These are phyloP conservation scores for Acronicta leporina DNA, from an alignment of 2,888 invertebrate species.

Conservation along the genomic window DNA sequence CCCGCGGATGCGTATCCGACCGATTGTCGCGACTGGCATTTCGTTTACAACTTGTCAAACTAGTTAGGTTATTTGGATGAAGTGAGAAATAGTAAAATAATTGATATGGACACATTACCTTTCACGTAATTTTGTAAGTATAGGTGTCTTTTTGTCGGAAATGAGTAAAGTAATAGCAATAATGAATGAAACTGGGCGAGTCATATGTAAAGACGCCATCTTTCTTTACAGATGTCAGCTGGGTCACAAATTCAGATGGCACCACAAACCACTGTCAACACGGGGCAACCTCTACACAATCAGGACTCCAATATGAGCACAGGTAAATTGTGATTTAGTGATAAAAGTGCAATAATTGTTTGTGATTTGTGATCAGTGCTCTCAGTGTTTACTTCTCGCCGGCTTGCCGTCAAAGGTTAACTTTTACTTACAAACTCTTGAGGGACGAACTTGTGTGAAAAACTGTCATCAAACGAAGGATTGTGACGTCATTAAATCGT, in stretches of 20 bases:
- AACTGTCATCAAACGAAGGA: slow-evolving; percentile 78
- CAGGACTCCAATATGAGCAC: slow-evolving; percentile 99
- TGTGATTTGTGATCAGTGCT: slow-evolving; percentile 82
- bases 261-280: slow-evolving; percentile 97
- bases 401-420: slow-evolving; percentile 71
- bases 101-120: slow-evolving; percentile 66
- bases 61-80: slow-evolving; percentile 85
- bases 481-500: slow-evolving; percentile 84
- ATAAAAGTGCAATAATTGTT: slow-evolving; percentile 77
- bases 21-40: slow-evolving; percentile 87
- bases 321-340: slow-evolving; percentile 91
- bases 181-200: slow-evolving; percentile 78
- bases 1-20: slow-evolving; percentile 89
- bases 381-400: slow-evolving; percentile 78
- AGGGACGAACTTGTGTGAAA: slow-evolving; percentile 74
- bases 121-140: slow-evolving; percentile 75
- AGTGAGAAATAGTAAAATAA: slow-evolving; percentile 71
- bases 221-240: slow-evolving; percentile 96
- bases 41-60: slow-evolving; percentile 88
- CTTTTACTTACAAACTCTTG: slow-evolving; percentile 70
- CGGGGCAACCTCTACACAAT: slow-evolving; percentile 95
- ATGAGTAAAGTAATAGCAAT: slow-evolving; percentile 65
- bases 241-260: slow-evolving; percentile 99
- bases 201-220: slow-evolving; percentile 89
- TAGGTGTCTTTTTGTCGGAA: slow-evolving; percentile 57